Evolutionary conservation across 2,888 invertebrate species (phyloP).

Genomic region (Ellobium chinense): DNA sequence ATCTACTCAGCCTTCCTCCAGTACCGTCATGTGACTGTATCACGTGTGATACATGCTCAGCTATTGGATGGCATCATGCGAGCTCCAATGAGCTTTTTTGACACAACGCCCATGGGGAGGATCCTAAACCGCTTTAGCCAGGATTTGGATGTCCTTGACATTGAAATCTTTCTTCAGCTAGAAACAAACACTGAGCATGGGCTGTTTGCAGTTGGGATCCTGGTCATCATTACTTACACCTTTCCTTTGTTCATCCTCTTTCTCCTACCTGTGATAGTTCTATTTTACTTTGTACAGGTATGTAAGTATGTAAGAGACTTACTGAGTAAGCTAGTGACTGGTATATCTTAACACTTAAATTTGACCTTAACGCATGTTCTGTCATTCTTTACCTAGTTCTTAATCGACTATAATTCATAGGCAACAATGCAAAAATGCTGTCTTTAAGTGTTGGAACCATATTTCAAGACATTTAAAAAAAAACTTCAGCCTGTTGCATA

Average conservation of each 20-base stretch:
- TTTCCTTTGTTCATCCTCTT: conserved; percentile 65
- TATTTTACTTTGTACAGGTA: conserved; percentile 69
- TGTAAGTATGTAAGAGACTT: too few species aligned
- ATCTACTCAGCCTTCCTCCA: not conserved
- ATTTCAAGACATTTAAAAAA: too few species aligned
- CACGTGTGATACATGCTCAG: not conserved
- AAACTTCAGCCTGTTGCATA: too few species aligned
- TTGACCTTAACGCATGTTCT: too few species aligned
- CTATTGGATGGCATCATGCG: conserved; percentile 5
- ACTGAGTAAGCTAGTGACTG: too few species aligned
- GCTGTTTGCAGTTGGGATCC: conserved; percentile 56
- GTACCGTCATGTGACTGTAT: conserved; percentile 7
- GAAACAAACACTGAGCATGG: conserved; percentile 45
- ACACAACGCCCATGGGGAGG: conserved; percentile 20
- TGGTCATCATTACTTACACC: conserved; percentile 66
- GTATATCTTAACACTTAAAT: too few species aligned
- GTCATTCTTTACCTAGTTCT: too few species aligned
- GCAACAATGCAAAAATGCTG: too few species aligned
- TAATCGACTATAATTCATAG: too few species aligned
- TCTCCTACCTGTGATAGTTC: conserved; percentile 58
- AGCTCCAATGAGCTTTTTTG: conserved; percentile 29
- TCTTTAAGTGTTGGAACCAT: too few species aligned
- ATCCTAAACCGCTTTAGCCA: conserved; percentile 31
- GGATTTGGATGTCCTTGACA: conserved; percentile 38
- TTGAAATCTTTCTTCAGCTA: conserved; percentile 19